Base-by-base conservation (phyloP, 2,113 vertebrate genomes). In the Podilymbus podiceps region DNA sequence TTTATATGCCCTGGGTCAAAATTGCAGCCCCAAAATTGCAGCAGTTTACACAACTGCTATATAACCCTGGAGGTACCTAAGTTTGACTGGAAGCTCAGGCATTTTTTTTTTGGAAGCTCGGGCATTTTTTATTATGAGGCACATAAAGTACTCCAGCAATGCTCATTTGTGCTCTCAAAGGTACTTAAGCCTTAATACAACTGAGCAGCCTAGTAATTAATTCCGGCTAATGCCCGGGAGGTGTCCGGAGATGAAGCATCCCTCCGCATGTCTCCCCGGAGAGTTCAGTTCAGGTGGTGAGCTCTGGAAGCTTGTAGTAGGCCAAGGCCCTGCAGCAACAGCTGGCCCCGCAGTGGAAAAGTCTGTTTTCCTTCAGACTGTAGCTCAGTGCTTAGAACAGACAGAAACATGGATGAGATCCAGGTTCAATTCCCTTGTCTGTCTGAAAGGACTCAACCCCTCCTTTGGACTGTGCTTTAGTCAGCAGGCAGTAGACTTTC, bases 311-410 rank as follows among this genome's bases (percentile, higher is more conserved):
- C 66, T 38, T 3, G 0, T 38, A 31, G 35, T 30, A 73, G 49
- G 49, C 47, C 53, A 58, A 47, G 28, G 58, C 49, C 55, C 31
- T 23, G 73, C 77, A 64, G 72, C 62, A 63, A 35, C 62, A 83
- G 72, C 80, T 90, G 79, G 59, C 44, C 63, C 73, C 56, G 35
- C 19, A 33, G 44, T 47, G 58, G 89, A 78, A 95, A 89, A 85
- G 67, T 92, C 82, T 85, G 64, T 66, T 96, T 95, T 68, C 47
- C 33, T 92, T 93, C 83, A 93, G 60, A 38, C 55, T 74, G 28
- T 6, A 60, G 44, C n/a, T 89, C 38, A 22, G 53, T 75, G 66
- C 64, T 95, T 64, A 64, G 52, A 67, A 75, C 52, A 85, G 84
- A 81, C 84, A 95, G 84, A 89, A 91, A 72, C 5, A 5, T 91